A percentile compares a stretch with the other conserved stretches of the same genome.
These are phyloP conservation scores for Cenopis cana DNA, from an alignment of 2,888 invertebrate species.

Conservation along the genomic window DNA sequence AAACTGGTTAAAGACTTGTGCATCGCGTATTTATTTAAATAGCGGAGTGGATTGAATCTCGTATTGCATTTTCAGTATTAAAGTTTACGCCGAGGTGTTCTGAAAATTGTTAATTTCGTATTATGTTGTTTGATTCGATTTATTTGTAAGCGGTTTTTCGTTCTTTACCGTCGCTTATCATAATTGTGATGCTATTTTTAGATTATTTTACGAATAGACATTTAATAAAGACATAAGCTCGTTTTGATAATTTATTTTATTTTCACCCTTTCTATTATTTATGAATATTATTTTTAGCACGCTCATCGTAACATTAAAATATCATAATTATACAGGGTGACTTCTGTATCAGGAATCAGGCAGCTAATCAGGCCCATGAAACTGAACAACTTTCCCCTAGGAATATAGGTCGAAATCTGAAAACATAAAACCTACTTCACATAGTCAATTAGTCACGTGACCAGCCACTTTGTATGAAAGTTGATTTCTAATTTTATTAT, in stretches of 20 bases:
- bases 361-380: too few species aligned
- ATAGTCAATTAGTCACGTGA: too few species aligned
- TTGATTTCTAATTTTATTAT: too few species aligned
- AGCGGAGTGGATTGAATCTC: conserved; percentile 25
- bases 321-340: too few species aligned
- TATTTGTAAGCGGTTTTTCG: conserved; percentile 64
- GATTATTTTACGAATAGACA: conserved; percentile 78
- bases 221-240: conserved; percentile 78
- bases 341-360: too few species aligned
- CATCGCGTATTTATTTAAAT: background rate
- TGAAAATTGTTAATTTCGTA: conserved; percentile 58
- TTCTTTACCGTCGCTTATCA: conserved; percentile 69
- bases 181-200: conserved; percentile 82
- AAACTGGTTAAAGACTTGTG: conserved; percentile 16
- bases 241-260: conserved; percentile 65
- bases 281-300: conserved; percentile 49
- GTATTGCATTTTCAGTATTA: conserved; percentile 38
- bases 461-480: too few species aligned
- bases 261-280: conserved; percentile 56
- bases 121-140: conserved; percentile 55
- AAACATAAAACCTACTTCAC: too few species aligned
- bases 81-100: conserved; percentile 49
- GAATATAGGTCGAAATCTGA: too few species aligned
- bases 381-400: too few species aligned
- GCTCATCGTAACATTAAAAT: background rate